Evolutionary conservation across 2,113 vertebrate species (phyloP), one percentile per base, ranked within the genome.

Genomic region (Prinia subflava): DNA sequence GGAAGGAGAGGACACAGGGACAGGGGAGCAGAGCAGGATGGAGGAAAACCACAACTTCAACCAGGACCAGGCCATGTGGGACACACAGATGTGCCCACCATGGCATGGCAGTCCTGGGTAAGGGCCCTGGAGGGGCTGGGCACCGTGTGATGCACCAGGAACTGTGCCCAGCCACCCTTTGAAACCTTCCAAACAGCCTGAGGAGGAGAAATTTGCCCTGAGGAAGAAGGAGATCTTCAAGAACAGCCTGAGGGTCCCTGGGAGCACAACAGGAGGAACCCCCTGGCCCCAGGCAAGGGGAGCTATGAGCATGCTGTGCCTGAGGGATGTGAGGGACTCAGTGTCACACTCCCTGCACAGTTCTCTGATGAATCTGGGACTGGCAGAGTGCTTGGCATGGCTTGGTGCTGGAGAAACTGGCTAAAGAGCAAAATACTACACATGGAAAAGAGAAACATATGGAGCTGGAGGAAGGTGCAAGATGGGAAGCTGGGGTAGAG

Each of bases 391-490:
- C 27, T 77, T 81, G 86, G 79, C 60, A 59, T 59, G 77, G 69
- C 39, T 75, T n/a, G 46, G 30, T 77, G 46, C 46, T 21, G 63
- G 46, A 88, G 86, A 69, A 96, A 22, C 50, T 74, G 79, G 62
- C 69, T 85, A 56, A 87, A 93, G 74, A 91, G 74, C 85, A 90
- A 41, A 59, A 87, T 71, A 14, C 37, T 79, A 33, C 18, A 41
- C 70, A 37, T 42, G 90, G 65, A 53, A 67, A 85, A 80, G n/a
- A 73, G 55, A 91, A 94, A 56, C 69, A 71, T 37, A 68, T 13
- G 70, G 87, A 95, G 57, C 67, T 73, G 96, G 57, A 83, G 76
- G 77, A 87, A 84, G 89, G 81, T 94, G 93, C 83, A 92, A 67
- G 69, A 63, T 59, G 47, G 73, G 81, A 78, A 89, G 80, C 60